Evolutionary conservation across 2,888 invertebrate genomes (phyloP).

Genomic region (Thecophora atra): DNA sequence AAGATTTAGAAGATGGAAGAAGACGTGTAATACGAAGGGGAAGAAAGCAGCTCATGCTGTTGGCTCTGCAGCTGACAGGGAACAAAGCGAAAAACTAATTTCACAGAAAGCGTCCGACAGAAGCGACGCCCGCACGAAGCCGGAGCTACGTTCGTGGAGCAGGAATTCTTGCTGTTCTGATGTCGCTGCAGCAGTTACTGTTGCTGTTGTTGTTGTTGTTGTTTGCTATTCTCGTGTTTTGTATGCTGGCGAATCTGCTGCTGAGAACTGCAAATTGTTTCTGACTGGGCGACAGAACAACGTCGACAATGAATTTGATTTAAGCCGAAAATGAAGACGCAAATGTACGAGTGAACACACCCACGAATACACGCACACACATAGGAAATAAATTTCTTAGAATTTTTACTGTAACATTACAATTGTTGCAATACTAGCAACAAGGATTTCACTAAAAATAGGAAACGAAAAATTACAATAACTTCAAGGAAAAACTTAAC

Average conservation of each 20-base stretch:
- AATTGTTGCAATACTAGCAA: too few relatives aligned
- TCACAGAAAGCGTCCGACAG: not conserved
- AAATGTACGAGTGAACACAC: not conserved
- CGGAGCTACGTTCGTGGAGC: not conserved
- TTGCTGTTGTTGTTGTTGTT: not conserved
- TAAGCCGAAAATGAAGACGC: not conserved
- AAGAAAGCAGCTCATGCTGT: not conserved
- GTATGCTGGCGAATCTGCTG: not conserved
- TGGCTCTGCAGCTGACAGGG: constrained; percentile 11
- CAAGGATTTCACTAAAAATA: too few relatives aligned
- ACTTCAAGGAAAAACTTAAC: too few relatives aligned
- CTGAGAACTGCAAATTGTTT: not conserved
- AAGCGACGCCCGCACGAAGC: not conserved
- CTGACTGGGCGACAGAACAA: not conserved
- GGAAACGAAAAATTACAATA: not conserved
- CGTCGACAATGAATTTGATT: not conserved
- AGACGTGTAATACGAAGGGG: too few relatives aligned
- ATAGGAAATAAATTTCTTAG: constrained; percentile 44
- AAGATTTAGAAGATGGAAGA: not conserved
- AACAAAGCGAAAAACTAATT: constrained; percentile 29
- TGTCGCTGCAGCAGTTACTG: not conserved
- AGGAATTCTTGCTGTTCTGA: constrained; percentile 1
- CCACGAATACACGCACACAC: not conserved
- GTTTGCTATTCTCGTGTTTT: not conserved
- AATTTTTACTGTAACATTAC: constrained; percentile 38